Evolutionary conservation across 2,888 invertebrate species (phyloP).

Genomic region (Drosophila paramelanica): DNA sequence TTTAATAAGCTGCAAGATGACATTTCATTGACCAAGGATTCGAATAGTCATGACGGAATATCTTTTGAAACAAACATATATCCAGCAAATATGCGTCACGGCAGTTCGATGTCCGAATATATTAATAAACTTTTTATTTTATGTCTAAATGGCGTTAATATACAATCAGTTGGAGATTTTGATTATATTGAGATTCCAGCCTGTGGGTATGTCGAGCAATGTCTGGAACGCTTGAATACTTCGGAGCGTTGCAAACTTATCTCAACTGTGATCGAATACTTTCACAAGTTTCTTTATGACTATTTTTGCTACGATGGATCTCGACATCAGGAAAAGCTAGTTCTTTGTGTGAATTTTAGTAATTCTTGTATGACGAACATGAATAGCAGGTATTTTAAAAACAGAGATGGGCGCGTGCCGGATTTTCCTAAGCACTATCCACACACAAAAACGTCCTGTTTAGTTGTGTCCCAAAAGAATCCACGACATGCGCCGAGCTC

Average conservation of each 20-base stretch:
- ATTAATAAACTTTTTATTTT: conserved; percentile 19
- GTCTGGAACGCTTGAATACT: conserved; percentile 17
- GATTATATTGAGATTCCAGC: neutral
- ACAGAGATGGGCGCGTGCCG: neutral
- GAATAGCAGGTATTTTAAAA: conserved; percentile 40
- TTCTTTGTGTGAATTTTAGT: conserved; percentile 25
- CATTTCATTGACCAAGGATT: neutral
- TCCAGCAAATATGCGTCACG: neutral
- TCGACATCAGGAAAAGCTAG: conserved; percentile 23
- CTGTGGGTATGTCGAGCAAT: neutral
- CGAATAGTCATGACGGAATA: neutral
- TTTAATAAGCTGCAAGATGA: conserved; percentile 16
- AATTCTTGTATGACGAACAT: conserved; percentile 23
- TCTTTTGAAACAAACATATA: neutral
- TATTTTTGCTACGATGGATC: conserved; percentile 19
- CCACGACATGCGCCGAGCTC: too few relatives aligned
- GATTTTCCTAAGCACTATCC: too few relatives aligned
- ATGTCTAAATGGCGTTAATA: conserved; percentile 13
- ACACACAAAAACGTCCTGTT: too few relatives aligned
- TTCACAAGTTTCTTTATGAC: conserved; percentile 31
- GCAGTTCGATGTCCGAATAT: conserved; percentile 29
- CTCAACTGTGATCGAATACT: conserved; percentile 12
- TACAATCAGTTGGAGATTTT: conserved; percentile 21
- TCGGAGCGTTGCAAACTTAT: conserved; percentile 38
- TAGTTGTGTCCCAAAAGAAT: too few relatives aligned